phyloP scores from a whole-genome alignment of 2,888 invertebrate species.

The Cremastinae sp. region DNA sequence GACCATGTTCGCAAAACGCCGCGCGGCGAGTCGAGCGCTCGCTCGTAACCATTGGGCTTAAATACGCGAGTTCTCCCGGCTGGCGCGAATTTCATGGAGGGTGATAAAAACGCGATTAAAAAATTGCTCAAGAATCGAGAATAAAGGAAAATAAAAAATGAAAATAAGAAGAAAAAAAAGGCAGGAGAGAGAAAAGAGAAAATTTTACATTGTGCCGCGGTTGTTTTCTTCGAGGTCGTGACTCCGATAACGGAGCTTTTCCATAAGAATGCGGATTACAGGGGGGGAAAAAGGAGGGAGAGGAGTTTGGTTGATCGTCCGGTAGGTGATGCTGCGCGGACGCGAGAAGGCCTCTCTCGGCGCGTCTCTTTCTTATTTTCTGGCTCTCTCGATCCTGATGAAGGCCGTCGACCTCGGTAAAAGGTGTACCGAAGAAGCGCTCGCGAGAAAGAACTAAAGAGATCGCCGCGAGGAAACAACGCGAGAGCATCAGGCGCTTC shows the following conservation, averaged over 20 bases:
- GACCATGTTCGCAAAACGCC: constrained; percentile 13
- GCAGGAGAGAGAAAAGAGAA: constrained; percentile 43
- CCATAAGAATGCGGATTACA: constrained; percentile 74
- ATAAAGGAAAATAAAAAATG: constrained; percentile 14
- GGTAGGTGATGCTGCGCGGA: constrained; percentile 77
- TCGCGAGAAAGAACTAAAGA: constrained; percentile 59
- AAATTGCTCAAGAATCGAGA: no score
- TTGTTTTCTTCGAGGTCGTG: constrained; percentile 46
- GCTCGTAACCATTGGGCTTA: constrained; percentile 32
- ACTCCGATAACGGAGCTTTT: constrained; percentile 71
- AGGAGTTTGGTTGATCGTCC: constrained; percentile 72
- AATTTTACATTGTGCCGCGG: constrained; percentile 49
- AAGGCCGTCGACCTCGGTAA: constrained; percentile 76
- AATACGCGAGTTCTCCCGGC: background rate
- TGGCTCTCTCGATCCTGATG: constrained; percentile 69
- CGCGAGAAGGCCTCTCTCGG: constrained; percentile 62
- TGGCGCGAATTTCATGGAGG: constrained; percentile 16
- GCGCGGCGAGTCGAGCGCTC: background rate
- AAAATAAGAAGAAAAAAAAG: constrained; percentile 10
- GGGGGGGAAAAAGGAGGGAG: constrained; percentile 37
- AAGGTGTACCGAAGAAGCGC: constrained; percentile 46
- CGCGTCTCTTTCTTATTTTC: constrained; percentile 24
- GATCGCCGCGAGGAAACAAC: constrained; percentile 25
- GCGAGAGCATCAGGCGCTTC: constrained; percentile 22
- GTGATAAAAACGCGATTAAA: no score